Evolutionary conservation across 2,797 vertebrate species (phyloP).

Genomic region (Lithobates pipiens): DNA sequence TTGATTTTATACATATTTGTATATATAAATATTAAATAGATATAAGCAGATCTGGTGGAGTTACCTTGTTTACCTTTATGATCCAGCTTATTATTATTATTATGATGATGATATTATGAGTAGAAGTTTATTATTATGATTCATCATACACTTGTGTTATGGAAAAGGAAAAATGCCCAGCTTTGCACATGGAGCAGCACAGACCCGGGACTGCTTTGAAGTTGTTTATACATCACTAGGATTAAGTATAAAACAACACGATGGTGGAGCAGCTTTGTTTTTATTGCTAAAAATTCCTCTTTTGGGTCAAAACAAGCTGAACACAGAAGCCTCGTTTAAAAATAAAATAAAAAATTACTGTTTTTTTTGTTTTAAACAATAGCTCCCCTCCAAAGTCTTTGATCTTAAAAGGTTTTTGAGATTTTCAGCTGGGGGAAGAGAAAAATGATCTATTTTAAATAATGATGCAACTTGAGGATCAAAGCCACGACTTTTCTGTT

Average conservation of each 20-base stretch:
- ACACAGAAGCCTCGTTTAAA: slow-evolving; percentile 66
- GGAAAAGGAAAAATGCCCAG: slow-evolving; percentile 65
- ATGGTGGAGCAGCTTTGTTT: slow-evolving; percentile 72
- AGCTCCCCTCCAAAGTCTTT: slow-evolving; percentile 75
- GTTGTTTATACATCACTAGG: slow-evolving; percentile 75
- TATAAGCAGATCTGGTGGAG: neutral
- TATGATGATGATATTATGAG: too few relatives aligned
- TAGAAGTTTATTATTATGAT: slow-evolving; percentile 4
- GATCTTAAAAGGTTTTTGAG: slow-evolving; percentile 81
- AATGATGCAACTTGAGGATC: slow-evolving; percentile 79
- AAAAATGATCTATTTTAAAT: slow-evolving; percentile 80
- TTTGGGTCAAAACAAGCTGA: slow-evolving; percentile 72
- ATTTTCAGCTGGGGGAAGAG: slow-evolving; percentile 72
- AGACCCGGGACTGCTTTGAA: slow-evolving; percentile 76
- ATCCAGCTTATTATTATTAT: slow-evolving; percentile 69
- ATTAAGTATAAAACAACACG: slow-evolving; percentile 72
- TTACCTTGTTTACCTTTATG: slow-evolving; percentile 57
- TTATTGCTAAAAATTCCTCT: slow-evolving; percentile 64
- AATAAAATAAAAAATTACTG: neutral
- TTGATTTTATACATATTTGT: neutral
- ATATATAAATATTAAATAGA: too few relatives aligned
- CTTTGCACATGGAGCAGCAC: slow-evolving; percentile 63
- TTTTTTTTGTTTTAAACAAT: slow-evolving; percentile 69
- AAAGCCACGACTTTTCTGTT: slow-evolving; percentile 76
- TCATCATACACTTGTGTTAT: slow-evolving; percentile 19